phyloP scores from a whole-genome alignment of 1,140 invertebrate genomes.

The Temnothorax curvispinosus region DNA sequence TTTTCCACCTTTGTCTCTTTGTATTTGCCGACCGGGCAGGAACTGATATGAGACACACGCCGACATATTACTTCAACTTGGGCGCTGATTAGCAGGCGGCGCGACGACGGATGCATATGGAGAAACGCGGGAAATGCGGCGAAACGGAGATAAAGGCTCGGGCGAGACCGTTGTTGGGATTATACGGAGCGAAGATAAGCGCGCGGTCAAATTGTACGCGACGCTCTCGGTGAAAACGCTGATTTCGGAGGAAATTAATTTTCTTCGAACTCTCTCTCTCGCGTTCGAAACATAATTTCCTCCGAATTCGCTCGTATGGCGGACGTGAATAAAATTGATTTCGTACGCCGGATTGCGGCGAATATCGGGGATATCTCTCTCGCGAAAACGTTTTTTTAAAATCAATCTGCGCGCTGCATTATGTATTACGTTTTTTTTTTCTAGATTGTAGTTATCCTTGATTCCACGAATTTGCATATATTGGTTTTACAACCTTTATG shows the following conservation, averaged over 20 bases:
- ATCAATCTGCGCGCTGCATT: neutral
- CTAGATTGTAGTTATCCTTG: neutral
- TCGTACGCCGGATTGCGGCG: neutral
- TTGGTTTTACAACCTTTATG: neutral
- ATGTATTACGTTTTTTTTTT: neutral
- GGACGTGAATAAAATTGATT: neutral
- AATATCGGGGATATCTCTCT: neutral
- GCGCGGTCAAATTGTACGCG: constrained; percentile 18
- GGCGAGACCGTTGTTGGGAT: constrained; percentile 13
- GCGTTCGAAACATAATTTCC: constrained; percentile 21
- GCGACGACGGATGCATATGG: neutral
- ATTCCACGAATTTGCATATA: neutral
- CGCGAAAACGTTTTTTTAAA: neutral
- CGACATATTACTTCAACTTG: constrained; percentile 64
- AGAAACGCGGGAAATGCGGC: constrained; percentile 30
- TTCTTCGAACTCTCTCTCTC: neutral
- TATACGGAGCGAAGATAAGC: constrained; percentile 12
- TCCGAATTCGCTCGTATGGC: neutral
- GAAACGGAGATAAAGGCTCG: constrained; percentile 29
- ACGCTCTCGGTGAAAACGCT: constrained; percentile 8
- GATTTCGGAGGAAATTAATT: constrained; percentile 28
- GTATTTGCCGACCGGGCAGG: constrained; percentile 47
- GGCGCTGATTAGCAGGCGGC: constrained; percentile 50
- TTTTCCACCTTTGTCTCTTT: constrained; percentile 37
- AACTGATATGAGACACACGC: constrained; percentile 57